Evolutionary conservation across 2,888 invertebrate genomes (phyloP), one percentile per base, ranked within the genome.

Genomic region (Andrena haemorrhoa): DNA sequence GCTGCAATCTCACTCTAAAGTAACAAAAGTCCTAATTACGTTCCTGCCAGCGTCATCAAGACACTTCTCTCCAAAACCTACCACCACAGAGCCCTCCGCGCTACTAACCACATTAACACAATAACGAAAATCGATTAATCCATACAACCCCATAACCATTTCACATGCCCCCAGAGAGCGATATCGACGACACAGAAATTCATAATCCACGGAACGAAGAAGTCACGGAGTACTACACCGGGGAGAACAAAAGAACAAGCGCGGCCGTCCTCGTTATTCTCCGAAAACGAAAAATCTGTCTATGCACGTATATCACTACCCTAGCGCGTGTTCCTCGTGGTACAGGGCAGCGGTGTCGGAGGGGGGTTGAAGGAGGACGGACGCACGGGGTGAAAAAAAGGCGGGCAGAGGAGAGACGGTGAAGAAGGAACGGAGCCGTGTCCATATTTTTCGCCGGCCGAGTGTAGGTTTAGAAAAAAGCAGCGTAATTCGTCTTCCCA

Each of bases 401-500:
- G 63, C 12, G 20, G 49, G 77, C 47, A 56, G 56, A 74, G 47
- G n/a, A 20, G 56, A 4, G 23, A 58, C 7, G 35, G 26, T 60
- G 33, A n/a, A 41, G 31, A 16, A n/a, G 6, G 58, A 26, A 49
- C 35, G 29, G 12, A 49, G 31, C 53, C 56, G 31, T 68, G 82
- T 75, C 70, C 82, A 79, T 75, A 79, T 82, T 79, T 82, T 63
- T 77, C 71, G 49, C 53, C 20, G 31, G 16, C 47, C 33, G 60
- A 47, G 51, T 51, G 53, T 23, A 23, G 26, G 53, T 33, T 53
- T 12, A 33, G 49, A 79, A 79, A 79, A 82, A 70, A 41, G 41
- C 69, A 65, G 53, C 53, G 81, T 61, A 72, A 83, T 79, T 84
- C 81, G 78, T 81, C 75, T 81, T 86, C 66, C 79, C 33, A 82